phyloP scores from a whole-genome alignment of 2,797 vertebrate species.

The Darevskia mixta region DNA sequence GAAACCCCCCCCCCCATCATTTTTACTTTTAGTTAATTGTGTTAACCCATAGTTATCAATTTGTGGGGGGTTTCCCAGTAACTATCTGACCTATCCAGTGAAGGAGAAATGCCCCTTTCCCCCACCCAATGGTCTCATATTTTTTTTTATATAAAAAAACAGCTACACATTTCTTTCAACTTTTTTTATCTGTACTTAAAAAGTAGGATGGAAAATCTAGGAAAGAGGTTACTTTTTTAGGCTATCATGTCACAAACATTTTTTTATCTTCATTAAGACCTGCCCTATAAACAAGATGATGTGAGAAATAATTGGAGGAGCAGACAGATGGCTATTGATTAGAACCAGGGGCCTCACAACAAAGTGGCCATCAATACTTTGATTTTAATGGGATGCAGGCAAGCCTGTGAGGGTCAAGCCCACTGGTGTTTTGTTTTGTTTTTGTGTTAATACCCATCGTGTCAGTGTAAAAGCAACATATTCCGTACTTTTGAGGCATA shows the following conservation, averaged over 20 bases:
- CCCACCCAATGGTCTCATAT: conserved; percentile 67
- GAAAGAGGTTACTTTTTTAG: conserved; percentile 78
- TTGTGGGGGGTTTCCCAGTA: conserved; percentile 75
- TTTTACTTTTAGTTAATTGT: conserved; percentile 79
- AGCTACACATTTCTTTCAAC: conserved; percentile 79
- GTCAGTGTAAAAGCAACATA: conserved; percentile 76
- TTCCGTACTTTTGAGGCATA: conserved; percentile 74
- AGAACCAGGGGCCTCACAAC: conserved; percentile 65
- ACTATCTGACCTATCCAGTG: conserved; percentile 60
- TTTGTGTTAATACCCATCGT: conserved; percentile 77
- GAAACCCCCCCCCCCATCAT: conserved; percentile 65
- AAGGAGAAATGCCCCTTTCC: conserved; percentile 57
- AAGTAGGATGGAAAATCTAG: conserved; percentile 82
- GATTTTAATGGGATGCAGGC: conserved; percentile 75
- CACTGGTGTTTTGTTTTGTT: conserved; percentile 60
- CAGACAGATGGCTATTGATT: conserved; percentile 64
- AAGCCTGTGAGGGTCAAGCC: conserved; percentile 76
- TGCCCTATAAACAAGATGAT: conserved; percentile 76
- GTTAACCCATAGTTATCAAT: conserved; percentile 80
- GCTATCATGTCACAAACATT: conserved; percentile 81
- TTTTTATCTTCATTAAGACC: conserved; percentile 57
- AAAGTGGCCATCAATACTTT: conserved; percentile 74
- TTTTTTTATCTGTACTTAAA: conserved; percentile 83
- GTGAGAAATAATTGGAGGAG: conserved; percentile 58
- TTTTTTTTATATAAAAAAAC: conserved; percentile 33